Base-by-base conservation (phyloP, 1,140 invertebrate species). In the Camponotus vicinus region DNA sequence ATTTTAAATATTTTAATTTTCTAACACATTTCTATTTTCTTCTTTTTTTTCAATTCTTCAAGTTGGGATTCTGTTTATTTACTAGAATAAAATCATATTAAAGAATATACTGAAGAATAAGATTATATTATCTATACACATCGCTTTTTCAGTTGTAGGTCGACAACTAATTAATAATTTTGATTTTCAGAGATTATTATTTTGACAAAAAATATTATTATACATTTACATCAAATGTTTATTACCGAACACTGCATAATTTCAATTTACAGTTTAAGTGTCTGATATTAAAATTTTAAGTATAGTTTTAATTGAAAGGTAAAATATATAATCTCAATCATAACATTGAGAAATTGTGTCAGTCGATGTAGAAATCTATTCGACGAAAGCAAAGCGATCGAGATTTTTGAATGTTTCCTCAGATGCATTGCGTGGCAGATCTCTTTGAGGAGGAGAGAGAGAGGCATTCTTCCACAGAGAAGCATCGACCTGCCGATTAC, bases 351-450 rank as follows among this genome's bases (percentile, higher is more conserved):
- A 71, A 32, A 11, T 21, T 11, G 15, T 21, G 27, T 76, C 7
- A n/a, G 40, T 67, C 5, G 11, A 32, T 40, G 32, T 37, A 34
- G 9, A 37, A 57, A 57, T 13, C 4, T 71, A 52, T 52, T 52
- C 18, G 3, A 71, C 0, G 32, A 71, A 18, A 18, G 42, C 1
- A 21, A 37, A 32, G 9, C 9, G 6, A 55, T 55, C 4, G n/a
- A 37, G 8, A 80, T 11, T 34, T 67, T 69, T 40, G 52, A 45
- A 67, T 57, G 15, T 80, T 67, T 40, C 40, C 89, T 77, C 80
- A 95, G 94, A 87, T 87, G 32, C 86, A 90, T 77, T 92, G 77
- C 52, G 71, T 95, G 21, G 94, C 92, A 2, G 90, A 94, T 77
- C 70, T 95, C 1, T 95, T 95, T 86, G 91, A 92, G 37, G 92